These are phyloP conservation scores for Arctopsyche grandis DNA, from an alignment of 1,140 invertebrate species.

Conservation along the genomic window DNA sequence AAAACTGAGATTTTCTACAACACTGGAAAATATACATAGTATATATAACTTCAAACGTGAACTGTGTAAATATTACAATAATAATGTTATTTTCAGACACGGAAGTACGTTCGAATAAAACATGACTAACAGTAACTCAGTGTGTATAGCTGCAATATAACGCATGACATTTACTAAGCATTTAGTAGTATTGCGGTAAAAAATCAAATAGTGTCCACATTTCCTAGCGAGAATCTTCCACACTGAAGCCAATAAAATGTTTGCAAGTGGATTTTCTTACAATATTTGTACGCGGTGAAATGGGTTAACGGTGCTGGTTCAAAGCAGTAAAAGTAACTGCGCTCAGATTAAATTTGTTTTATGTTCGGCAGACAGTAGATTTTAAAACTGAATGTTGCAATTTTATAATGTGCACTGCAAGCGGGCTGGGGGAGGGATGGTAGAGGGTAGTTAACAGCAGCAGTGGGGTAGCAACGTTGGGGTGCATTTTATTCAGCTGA, in stretches of 20 bases:
- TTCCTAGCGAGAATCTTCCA: not conserved
- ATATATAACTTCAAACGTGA: too few species aligned
- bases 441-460: slow-evolving; percentile 19
- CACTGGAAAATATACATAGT: too few species aligned
- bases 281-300: not conserved
- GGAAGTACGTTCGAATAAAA: too few species aligned
- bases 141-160: too few species aligned
- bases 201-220: not conserved
- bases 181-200: not conserved
- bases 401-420: not conserved
- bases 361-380: slow-evolving; percentile 24
- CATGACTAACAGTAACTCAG: too few species aligned
- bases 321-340: slow-evolving; percentile 26
- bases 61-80: too few species aligned
- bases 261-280: not conserved
- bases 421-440: not conserved
- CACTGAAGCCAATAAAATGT: not conserved
- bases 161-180: not conserved
- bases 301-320: slow-evolving; percentile 15
- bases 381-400: slow-evolving; percentile 36
- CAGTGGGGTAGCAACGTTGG: slow-evolving; percentile 15
- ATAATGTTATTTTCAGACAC: too few species aligned
- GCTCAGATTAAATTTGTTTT: slow-evolving; percentile 38
- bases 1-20: not conserved
- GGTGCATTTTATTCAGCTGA: slow-evolving; percentile 36